Evolutionary conservation across 1,140 invertebrate species (phyloP).

Genomic region (Anastatus disparis): DNA sequence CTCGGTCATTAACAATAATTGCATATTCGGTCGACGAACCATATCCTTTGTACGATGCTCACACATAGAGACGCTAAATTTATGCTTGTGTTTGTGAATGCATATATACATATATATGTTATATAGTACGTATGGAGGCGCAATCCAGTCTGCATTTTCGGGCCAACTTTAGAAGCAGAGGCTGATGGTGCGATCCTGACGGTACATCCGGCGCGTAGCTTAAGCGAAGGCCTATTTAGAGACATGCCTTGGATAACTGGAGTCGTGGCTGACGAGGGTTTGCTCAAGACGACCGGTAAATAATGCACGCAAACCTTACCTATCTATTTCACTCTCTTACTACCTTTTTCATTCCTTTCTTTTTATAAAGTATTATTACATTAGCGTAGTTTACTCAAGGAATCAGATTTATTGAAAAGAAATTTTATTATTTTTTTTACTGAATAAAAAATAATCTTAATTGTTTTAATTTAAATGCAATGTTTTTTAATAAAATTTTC

Average conservation of each 20-base stretch:
- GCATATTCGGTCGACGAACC: not conserved
- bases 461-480: too few species aligned
- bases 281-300: constrained; percentile 48
- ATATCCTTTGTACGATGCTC: too few species aligned
- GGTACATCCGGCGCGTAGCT: constrained; percentile 45
- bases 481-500: too few species aligned
- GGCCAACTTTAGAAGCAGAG: constrained; percentile 55
- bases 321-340: not conserved
- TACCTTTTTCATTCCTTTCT: not conserved
- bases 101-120: not conserved
- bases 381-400: too few species aligned
- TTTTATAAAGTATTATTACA: not conserved
- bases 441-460: too few species aligned
- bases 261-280: constrained; percentile 54
- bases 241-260: constrained; percentile 60
- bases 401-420: too few species aligned
- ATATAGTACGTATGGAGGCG: constrained; percentile 37
- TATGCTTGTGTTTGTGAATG: too few species aligned
- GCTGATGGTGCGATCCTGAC: constrained; percentile 54
- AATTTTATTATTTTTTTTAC: too few species aligned
- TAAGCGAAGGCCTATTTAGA: constrained; percentile 47
- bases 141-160: constrained; percentile 44
- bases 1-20: constrained; percentile 30
- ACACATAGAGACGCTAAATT: too few species aligned
- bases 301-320: not conserved